Base-by-base conservation (phyloP, 1,140 invertebrate genomes). In the Aphidius ervi region DNA sequence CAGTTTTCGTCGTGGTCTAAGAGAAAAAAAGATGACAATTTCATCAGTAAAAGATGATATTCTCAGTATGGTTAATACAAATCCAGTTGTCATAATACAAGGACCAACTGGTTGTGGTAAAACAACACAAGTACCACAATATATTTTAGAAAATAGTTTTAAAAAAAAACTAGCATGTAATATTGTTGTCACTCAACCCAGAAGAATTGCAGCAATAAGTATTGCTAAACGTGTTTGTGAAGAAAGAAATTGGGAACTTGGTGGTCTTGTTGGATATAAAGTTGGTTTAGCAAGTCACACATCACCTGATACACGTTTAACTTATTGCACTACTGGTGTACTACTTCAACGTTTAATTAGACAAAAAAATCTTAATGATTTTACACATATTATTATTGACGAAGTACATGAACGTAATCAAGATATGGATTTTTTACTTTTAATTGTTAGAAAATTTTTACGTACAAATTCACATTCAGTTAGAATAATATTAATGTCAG, bases 321-420 rank as follows among this genome's bases (percentile, higher is more conserved):
- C 87, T 5, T 99, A 92, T 78, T 92, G 95, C 57, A 95, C 93
- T 6, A 91, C 91, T 46, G 93, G 91, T 63, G 83, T 92, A 1
- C 73, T 93, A 47, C 73, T 92, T 6, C 85, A 89, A 63, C 86
- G 85, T 73, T 70, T 95, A 1, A 92, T 97, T 59, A 86, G 84
- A 60, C 75, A 41, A 2, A 84, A 84, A 63, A 76, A 81, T 46
- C 73, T 89, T 58, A 68, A 77, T 23, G 80, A 82, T 37, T 88
- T 83, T 62, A 96, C 96, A 1, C 97, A 99, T 75, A 86, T 99
- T 50, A 89, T 99, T 68, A 79, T 99, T 6, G 95, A 95, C 78
- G 93, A 97, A 77, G 89, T 99, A 20, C 97, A 99, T 74, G 97
- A 99, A 81, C 82, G 97, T 23, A 91, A 95, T 71, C 86, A 93